A percentile compares a stretch with the other conserved stretches of the same genome.
These are phyloP conservation scores for Lithophane semibrunnea DNA, from an alignment of 2,888 invertebrate genomes.

Conservation along the genomic window DNA sequence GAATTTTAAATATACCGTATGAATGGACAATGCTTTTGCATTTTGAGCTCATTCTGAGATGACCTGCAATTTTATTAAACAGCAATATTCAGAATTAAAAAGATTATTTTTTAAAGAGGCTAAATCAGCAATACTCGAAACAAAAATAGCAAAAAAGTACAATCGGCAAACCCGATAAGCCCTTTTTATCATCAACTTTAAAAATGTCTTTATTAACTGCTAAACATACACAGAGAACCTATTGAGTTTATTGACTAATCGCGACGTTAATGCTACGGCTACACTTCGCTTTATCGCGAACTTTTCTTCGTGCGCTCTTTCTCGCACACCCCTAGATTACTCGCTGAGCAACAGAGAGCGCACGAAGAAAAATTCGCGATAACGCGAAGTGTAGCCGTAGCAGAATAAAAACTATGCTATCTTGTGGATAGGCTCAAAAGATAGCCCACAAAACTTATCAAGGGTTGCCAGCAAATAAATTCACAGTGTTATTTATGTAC, in stretches of 20 bases:
- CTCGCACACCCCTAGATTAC: too few relatives aligned
- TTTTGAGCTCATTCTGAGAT: conserved; percentile 4
- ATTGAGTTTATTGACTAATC: conserved; percentile 13
- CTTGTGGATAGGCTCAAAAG: conserved; percentile 17
- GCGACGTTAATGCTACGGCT: too few relatives aligned
- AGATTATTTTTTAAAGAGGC: neutral
- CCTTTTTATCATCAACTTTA: neutral
- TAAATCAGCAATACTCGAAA: neutral
- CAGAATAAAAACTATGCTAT: conserved; percentile 23
- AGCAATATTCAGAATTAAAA: neutral
- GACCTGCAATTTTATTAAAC: neutral
- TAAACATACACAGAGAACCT: neutral
- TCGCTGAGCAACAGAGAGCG: too few relatives aligned
- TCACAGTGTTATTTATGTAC: conserved; percentile 45
- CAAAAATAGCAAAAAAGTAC: neutral
- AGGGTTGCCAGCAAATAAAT: conserved; percentile 43
- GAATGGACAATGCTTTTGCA: conserved; percentile 19
- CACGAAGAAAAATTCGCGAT: too few relatives aligned
- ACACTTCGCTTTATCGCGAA: too few relatives aligned
- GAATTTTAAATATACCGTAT: conserved; percentile 44
- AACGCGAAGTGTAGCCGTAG: too few relatives aligned
- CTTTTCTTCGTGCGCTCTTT: too few relatives aligned
- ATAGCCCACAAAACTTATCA: conserved; percentile 47
- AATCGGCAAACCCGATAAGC: neutral
- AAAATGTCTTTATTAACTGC: neutral